Percentiles rank a stretch among this genome's conserved stretches.
phyloP scores from a whole-genome alignment of 1,140 invertebrate species.

The Spodoptera frugiperda region DNA sequence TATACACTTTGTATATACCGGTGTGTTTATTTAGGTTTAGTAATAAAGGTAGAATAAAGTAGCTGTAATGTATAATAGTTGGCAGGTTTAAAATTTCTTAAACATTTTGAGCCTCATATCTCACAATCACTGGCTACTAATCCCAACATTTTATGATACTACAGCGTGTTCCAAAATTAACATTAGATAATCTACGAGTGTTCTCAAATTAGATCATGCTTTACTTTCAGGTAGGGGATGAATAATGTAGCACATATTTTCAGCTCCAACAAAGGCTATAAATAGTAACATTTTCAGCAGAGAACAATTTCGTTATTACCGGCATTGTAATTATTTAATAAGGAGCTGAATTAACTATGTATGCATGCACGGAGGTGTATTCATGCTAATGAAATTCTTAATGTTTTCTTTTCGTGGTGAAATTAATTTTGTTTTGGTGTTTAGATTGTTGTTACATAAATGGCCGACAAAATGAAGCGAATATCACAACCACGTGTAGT shows the following conservation, averaged over 20 bases:
- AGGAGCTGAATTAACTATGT: constrained; percentile 22
- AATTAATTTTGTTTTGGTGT: not conserved
- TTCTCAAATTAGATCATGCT: constrained; percentile 27
- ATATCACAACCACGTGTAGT: too few species aligned
- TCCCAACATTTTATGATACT: too few species aligned
- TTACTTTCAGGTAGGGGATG: constrained; percentile 18
- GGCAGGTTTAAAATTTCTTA: too few species aligned
- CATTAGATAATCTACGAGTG: constrained; percentile 2
- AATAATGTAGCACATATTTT: constrained; percentile 39
- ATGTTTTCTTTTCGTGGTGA: not conserved
- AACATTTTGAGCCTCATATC: too few species aligned
- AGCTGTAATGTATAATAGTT: too few species aligned
- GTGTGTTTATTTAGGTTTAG: too few species aligned
- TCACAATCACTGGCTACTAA: too few species aligned
- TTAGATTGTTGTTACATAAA: too few species aligned
- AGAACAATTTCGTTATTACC: constrained; percentile 41
- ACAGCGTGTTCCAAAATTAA: constrained; percentile 20
- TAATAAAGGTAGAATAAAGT: too few species aligned
- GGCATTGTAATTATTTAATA: constrained; percentile 33
- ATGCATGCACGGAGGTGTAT: not conserved
- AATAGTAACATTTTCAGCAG: constrained; percentile 27
- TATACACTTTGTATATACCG: too few species aligned
- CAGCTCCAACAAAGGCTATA: constrained; percentile 13
- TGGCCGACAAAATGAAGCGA: too few species aligned
- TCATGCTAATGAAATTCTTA: not conserved